phyloP scores from a whole-genome alignment of 2,797 vertebrate species.

The Danio albolineatus region DNA sequence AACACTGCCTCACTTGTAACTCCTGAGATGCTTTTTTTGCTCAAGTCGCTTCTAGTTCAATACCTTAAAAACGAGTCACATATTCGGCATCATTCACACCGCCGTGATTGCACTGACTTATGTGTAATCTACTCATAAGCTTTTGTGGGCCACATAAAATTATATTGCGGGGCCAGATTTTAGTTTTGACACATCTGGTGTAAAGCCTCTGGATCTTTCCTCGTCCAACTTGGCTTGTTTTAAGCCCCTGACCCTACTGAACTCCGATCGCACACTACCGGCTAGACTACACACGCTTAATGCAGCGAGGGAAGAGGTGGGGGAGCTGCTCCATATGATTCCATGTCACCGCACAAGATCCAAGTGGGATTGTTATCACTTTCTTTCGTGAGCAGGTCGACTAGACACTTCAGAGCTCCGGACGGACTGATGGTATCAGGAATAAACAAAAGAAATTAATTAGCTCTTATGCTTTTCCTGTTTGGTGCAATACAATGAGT shows the following conservation, averaged over 20 bases:
- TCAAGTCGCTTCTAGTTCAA: too few species aligned
- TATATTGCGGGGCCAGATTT: too few species aligned
- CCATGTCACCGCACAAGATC: background rate
- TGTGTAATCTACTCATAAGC: too few species aligned
- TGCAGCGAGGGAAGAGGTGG: background rate
- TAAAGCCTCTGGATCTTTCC: slow-evolving; percentile 47
- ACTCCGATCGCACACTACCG: slow-evolving; percentile 46
- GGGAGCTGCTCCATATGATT: background rate
- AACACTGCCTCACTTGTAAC: too few species aligned
- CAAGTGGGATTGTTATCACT: background rate
- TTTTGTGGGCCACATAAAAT: too few species aligned
- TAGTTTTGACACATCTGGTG: too few species aligned
- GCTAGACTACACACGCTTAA: slow-evolving; percentile 53
- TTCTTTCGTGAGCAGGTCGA: background rate
- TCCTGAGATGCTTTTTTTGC: too few species aligned
- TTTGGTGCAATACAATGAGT: slow-evolving; percentile 6
- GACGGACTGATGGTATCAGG: background rate
- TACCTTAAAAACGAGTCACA: too few species aligned
- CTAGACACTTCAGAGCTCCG: background rate
- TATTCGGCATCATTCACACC: too few species aligned
- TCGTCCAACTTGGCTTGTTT: slow-evolving; percentile 40
- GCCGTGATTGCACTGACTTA: too few species aligned
- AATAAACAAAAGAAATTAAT: slow-evolving; percentile 16
- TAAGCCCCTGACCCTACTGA: slow-evolving; percentile 36
- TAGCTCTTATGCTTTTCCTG: background rate